These are phyloP conservation scores for Eristalis intricaria DNA, from an alignment of 2,888 invertebrate species.

Conservation along the genomic window DNA sequence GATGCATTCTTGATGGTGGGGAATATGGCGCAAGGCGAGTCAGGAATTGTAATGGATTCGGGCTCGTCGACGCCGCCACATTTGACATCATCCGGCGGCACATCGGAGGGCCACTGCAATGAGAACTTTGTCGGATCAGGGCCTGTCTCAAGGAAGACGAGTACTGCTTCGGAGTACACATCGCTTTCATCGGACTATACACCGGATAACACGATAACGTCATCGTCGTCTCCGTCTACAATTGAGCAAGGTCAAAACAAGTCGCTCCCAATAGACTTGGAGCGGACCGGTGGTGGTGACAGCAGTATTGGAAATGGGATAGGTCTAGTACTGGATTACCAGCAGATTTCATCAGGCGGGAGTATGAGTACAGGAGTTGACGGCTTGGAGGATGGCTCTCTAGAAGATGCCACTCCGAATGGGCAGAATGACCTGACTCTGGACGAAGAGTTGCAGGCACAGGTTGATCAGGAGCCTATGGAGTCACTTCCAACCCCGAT, in stretches of 20 bases:
- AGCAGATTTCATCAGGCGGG: conserved; percentile 52
- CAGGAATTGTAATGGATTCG: conserved; percentile 55
- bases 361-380: conserved; percentile 60
- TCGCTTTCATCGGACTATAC: conserved; percentile 82
- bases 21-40: conserved; percentile 38
- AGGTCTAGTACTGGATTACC: conserved; percentile 34
- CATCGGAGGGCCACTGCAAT: conserved; percentile 16
- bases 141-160: conserved; percentile 83
- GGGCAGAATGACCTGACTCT: conserved; percentile 55
- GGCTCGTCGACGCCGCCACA: conserved; percentile 54
- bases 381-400: conserved; percentile 43
- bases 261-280: conserved; percentile 41
- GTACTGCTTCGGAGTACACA: conserved; percentile 82
- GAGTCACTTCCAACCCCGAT: conserved; percentile 7
- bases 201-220: conserved; percentile 82
- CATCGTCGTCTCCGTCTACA: conserved; percentile 74
- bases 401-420: conserved; percentile 59
- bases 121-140: conserved; percentile 75
- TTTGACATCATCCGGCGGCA: conserved; percentile 16
- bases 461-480: conserved; percentile 2
- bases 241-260: conserved; percentile 71
- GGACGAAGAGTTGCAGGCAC: conserved; percentile 46
- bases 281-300: conserved; percentile 9
- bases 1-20: conserved; percentile 34
- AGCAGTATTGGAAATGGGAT: not conserved